phyloP scores from a whole-genome alignment of 1,140 invertebrate genomes.

The Trachymyrmex septentrionalis region DNA sequence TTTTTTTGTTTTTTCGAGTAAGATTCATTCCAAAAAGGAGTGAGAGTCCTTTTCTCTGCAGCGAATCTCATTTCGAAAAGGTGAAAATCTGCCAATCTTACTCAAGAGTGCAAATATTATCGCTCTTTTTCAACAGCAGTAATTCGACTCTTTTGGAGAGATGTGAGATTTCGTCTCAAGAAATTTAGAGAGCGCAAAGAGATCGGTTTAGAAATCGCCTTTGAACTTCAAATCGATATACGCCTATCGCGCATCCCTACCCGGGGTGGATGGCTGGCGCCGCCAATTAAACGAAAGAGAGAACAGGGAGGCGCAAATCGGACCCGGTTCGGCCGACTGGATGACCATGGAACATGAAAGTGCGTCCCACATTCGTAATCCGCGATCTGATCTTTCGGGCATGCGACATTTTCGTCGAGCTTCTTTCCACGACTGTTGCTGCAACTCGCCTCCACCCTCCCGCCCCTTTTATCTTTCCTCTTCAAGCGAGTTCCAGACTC shows the following conservation, averaged over 20 bases:
- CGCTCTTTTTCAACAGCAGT: too few species aligned
- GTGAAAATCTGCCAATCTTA: too few species aligned
- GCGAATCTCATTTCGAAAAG: too few species aligned
- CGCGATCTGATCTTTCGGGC: constrained; percentile 50
- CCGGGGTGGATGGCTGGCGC: background rate
- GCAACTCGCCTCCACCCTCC: background rate
- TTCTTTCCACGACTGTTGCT: constrained; percentile 19
- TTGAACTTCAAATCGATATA: background rate
- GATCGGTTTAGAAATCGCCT: too few species aligned
- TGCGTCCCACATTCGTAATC: constrained; percentile 55
- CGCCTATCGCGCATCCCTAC: background rate
- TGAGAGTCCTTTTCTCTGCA: too few species aligned
- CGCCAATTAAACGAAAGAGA: background rate
- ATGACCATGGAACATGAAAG: constrained; percentile 63
- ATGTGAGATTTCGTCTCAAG: too few species aligned
- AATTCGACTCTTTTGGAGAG: too few species aligned
- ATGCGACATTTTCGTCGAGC: constrained; percentile 37
- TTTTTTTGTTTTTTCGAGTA: too few species aligned
- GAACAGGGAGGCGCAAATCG: background rate
- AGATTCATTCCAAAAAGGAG: too few species aligned
- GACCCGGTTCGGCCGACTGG: constrained; percentile 12
- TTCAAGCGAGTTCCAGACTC: background rate
- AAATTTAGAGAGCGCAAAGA: too few species aligned
- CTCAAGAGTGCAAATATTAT: too few species aligned
- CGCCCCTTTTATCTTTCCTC: background rate